Evolutionary conservation across 2,113 vertebrate genomes (phyloP).

Genomic region (Cynoglossus semilaevis): DNA sequence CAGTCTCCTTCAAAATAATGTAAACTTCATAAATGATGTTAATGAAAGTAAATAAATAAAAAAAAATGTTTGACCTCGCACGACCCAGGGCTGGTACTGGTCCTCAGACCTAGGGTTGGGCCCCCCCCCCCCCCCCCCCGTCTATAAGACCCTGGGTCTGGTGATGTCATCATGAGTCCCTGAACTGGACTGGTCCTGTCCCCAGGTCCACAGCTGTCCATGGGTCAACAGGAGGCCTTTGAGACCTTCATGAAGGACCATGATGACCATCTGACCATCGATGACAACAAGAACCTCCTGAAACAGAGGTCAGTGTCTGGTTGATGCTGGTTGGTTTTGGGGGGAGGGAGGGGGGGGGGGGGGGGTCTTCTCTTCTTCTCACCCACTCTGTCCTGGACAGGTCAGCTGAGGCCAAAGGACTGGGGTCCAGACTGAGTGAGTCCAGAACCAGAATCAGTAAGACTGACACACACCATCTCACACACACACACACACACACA

Average conservation of each 20-base stretch:
- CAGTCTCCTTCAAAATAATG: too few species aligned
- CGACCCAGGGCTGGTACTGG: too few species aligned
- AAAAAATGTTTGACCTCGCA: too few species aligned
- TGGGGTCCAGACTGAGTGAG: constrained; percentile 82
- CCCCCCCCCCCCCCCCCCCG: too few species aligned
- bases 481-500: constrained; percentile 26
- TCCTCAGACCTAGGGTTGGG: too few species aligned
- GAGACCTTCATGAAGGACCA: constrained; percentile 85
- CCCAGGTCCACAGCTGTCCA: constrained; percentile 75
- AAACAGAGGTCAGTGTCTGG: constrained; percentile 83
- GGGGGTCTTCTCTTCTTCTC: constrained; percentile 1
- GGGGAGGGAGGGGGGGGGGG: too few species aligned
- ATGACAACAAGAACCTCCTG: constrained; percentile 86
- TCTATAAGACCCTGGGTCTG: neutral
- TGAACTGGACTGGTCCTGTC: neutral
- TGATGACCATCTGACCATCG: constrained; percentile 78
- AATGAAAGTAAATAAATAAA: too few species aligned
- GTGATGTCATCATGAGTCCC: neutral
- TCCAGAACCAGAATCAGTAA: constrained; percentile 87
- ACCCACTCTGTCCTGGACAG: constrained; percentile 65
- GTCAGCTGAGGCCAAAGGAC: constrained; percentile 84
- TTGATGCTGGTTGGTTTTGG: too few species aligned
- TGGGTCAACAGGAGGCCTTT: constrained; percentile 88
- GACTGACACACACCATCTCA: constrained; percentile 52
- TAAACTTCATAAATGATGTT: too few species aligned